These are phyloP conservation scores for Lethenteron reissneri DNA, from an alignment of 2,113 vertebrate genomes.

Conservation along the genomic window DNA sequence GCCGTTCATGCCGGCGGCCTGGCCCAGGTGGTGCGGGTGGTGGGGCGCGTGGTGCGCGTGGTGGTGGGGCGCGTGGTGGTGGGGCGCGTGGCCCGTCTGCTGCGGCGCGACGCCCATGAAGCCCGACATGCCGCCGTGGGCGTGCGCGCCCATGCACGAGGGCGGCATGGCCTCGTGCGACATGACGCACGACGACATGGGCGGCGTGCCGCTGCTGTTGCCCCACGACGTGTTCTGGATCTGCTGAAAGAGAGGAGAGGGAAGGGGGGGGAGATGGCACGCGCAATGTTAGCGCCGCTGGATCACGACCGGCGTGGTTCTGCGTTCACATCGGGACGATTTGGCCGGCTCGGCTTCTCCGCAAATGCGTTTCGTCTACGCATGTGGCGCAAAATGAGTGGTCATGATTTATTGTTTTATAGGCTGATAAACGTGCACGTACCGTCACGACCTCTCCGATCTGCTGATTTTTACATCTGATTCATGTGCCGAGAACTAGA, in stretches of 20 bases:
- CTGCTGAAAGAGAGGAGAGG: conserved; percentile 22
- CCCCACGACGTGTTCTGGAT: conserved; percentile 97
- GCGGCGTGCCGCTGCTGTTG: conserved; percentile 54
- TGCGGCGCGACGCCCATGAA: conserved; percentile 49
- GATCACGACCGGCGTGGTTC: no score
- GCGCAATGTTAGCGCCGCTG: no score
- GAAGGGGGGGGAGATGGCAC: no score
- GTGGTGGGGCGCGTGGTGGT: conserved; percentile 31
- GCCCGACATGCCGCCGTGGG: conserved; percentile 56
- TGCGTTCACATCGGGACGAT: no score
- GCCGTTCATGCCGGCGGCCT: conserved; percentile 1
- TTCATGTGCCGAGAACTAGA: no score
- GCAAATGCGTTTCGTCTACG: no score
- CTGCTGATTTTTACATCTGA: no score
- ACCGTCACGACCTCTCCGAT: no score
- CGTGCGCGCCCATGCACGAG: conserved; percentile 74
- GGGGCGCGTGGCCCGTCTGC: conserved; percentile 51
- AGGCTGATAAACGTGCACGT: no score
- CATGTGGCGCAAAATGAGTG: no score
- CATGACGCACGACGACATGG: conserved; percentile 71
- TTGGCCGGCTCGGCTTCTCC: no score
- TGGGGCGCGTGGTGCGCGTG: not conserved
- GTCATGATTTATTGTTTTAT: no score
- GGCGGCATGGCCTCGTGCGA: conserved; percentile 62
- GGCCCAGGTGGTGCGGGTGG: conserved; percentile 4